Base-by-base conservation (phyloP, 2,888 invertebrate species). In the Hecatera dysodea region DNA sequence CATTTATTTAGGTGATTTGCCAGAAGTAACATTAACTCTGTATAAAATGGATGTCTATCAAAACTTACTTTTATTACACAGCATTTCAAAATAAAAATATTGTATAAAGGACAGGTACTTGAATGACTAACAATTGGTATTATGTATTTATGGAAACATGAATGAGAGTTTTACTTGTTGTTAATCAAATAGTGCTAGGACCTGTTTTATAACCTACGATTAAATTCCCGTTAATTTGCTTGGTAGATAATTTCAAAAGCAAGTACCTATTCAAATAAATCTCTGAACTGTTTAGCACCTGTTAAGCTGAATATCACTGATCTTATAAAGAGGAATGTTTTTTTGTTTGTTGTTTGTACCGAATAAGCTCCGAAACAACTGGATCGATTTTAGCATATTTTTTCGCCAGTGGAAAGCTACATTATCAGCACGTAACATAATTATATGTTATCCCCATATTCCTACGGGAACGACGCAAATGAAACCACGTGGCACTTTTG, bases 1-100 rank as follows among this genome's bases (percentile, higher is more conserved):
- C 59, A 70, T 78, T 70, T 65, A 60, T 73, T 62, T 69, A 61
- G 63, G 53, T 69, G 69, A 62, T 82, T 70, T 70, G 44, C 67
- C 27, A 63, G 55, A 6, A 52, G 44, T 33, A 59, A 50, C 39
- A 57, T 74, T 63, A 60, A 74, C 59, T 69, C 29, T 61, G n/a
- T 50, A n/a, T 46, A 55, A 52, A 68, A 68, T 76, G n/a, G 22
- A 29, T 52, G 33, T 57, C 61, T 50, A 59, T 52, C 15, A 66
- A 73, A 61, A 62, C 53, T 19, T 11, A 9, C 57, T 50, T 62
- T 66, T 44, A 55, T 42, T 72, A 12, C 39, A 1, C 56, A 72
- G 59, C n/a, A 46, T 59, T 71, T 27, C 9, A 36, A 50, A 42
- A 11, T 17, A 15, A 33, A 12, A 24, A 44, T 39, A 17, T 55